Conservation (phyloP, 1,140 invertebrate genomes). For the Papilio xuthus region DNA sequence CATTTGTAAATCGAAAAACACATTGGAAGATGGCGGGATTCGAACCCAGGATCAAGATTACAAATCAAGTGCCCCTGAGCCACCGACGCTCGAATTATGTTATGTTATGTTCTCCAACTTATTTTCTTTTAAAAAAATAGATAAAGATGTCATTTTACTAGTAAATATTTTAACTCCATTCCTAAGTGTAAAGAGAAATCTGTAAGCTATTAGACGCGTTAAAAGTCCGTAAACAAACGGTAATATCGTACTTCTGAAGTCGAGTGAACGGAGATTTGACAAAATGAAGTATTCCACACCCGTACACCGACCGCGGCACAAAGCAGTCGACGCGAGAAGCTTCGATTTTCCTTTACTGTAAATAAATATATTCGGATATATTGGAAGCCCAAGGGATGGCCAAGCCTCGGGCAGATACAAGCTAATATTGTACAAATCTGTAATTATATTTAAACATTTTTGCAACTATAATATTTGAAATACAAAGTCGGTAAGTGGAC, state of each 20-base stretch:
- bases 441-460: neutral
- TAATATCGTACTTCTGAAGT: conserved; percentile 38
- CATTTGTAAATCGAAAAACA: too few species aligned
- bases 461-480: neutral
- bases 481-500: neutral
- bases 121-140: too few species aligned
- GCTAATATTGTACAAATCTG: conserved; percentile 34
- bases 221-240: conserved; percentile 23
- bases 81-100: too few species aligned
- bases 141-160: too few species aligned
- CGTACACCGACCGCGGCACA: conserved; percentile 49
- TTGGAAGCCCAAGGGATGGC: conserved; percentile 66
- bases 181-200: neutral
- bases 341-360: conserved; percentile 62
- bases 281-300: conserved; percentile 60
- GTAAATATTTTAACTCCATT: neutral
- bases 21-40: too few species aligned
- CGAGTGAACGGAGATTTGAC: conserved; percentile 46
- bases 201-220: conserved; percentile 9
- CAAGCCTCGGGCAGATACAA: conserved; percentile 64
- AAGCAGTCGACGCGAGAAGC: conserved; percentile 53
- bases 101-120: too few species aligned
- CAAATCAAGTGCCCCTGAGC: too few species aligned
- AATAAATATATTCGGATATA: conserved; percentile 75
- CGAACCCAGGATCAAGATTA: too few species aligned